Conservation (phyloP, 2,113 vertebrate genomes). For the Hippocampus barbouri region DNA sequence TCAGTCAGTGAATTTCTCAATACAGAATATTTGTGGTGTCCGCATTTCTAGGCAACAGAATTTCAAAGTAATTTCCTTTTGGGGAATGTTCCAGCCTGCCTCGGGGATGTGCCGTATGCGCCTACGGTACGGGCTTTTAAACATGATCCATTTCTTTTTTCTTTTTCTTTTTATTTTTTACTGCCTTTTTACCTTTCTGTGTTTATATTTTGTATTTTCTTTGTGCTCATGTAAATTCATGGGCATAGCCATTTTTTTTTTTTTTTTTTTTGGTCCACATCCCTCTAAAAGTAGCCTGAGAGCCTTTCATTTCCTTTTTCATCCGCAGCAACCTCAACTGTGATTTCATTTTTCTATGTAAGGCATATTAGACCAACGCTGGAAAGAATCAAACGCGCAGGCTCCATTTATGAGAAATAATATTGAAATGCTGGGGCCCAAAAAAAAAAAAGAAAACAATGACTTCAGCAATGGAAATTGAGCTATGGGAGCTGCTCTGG, state of each 20-base stretch:
- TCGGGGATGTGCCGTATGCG: background rate
- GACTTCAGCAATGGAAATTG: background rate
- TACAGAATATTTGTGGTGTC: background rate
- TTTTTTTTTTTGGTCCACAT: slow-evolving; percentile 11
- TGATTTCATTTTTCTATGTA: background rate
- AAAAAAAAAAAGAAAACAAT: background rate
- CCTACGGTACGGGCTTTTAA: slow-evolving; percentile 12
- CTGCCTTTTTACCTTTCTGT: background rate
- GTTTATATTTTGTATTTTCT: slow-evolving; percentile 3
- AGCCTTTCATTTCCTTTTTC: slow-evolving; percentile 35
- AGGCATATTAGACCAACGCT: background rate
- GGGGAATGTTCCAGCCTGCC: slow-evolving; percentile 19
- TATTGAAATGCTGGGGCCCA: background rate
- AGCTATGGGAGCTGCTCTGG: background rate
- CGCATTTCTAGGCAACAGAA: background rate
- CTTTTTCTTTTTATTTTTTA: background rate
- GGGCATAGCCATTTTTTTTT: slow-evolving; percentile 6
- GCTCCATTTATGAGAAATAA: background rate
- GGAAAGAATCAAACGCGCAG: background rate
- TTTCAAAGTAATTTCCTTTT: slow-evolving; percentile 28
- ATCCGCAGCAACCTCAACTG: slow-evolving; percentile 5
- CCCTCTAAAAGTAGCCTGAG: slow-evolving; percentile 8
- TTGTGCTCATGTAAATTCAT: background rate
- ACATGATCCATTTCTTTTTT: slow-evolving; percentile 12
- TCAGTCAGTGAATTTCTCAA: background rate